A percentile compares a stretch with the other conserved stretches of the same genome.
Conservation (phyloP, 2,888 invertebrate genomes). For the Octonoba sinensis region DNA sequence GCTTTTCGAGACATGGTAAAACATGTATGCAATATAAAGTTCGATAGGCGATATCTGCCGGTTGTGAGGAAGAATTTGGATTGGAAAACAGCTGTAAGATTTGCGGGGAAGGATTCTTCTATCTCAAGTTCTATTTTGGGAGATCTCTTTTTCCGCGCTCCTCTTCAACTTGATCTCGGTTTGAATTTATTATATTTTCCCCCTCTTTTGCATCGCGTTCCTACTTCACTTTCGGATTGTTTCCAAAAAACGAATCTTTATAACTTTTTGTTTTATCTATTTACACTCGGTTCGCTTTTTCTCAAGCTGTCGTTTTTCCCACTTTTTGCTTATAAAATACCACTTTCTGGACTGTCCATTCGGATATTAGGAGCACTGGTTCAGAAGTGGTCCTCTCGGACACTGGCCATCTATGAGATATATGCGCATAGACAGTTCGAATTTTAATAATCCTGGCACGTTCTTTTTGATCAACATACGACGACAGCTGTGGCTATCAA, state of each 20-base stretch:
- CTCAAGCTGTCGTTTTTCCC: constrained; percentile 52
- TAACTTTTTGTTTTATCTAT: constrained; percentile 12
- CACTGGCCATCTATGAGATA: constrained; percentile 49
- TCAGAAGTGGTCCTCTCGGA: constrained; percentile 21
- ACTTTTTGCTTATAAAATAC: constrained; percentile 50
- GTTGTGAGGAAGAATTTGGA: constrained; percentile 35
- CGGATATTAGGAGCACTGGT: constrained; percentile 43
- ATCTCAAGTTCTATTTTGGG: constrained; percentile 52
- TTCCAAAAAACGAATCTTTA: constrained; percentile 25
- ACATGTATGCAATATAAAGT: constrained; percentile 64
- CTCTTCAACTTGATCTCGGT: constrained; percentile 49
- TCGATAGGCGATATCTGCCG: constrained; percentile 59
- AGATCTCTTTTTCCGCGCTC: constrained; percentile 37
- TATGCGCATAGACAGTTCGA: constrained; percentile 52
- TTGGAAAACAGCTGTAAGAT: constrained; percentile 60
- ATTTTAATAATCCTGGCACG: constrained; percentile 59
- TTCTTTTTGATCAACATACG: constrained; percentile 33
- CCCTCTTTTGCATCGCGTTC: constrained; percentile 18
- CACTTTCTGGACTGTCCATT: constrained; percentile 56
- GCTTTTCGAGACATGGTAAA: constrained; percentile 49
- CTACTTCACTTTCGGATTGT: constrained; percentile 26
- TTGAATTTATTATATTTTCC: constrained; percentile 56
- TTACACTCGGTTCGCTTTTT: constrained; percentile 11
- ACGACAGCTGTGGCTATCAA: constrained; percentile 38
- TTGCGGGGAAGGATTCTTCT: constrained; percentile 30